Percentiles rank a stretch among this genome's conserved stretches.
These are phyloP conservation scores for Muscicapa comitata DNA, from an alignment of 2,797 vertebrate species.

Conservation along the genomic window DNA sequence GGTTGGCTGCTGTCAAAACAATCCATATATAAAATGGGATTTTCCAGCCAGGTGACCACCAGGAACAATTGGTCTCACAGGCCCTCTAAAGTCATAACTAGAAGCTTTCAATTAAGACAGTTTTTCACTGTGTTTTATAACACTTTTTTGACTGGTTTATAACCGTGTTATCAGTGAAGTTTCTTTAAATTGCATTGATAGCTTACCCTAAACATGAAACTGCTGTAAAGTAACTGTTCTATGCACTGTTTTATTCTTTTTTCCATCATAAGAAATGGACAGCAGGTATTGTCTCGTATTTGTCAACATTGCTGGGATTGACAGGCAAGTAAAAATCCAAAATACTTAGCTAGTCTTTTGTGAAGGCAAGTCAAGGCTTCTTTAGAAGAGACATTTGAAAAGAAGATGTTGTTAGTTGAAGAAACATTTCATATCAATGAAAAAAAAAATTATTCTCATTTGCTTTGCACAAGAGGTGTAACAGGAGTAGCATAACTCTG, in stretches of 20 bases:
- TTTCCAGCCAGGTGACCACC: conserved; percentile 9
- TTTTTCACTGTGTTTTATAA: neutral
- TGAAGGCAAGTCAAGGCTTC: neutral
- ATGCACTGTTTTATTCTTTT: neutral
- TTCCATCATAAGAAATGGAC: neutral
- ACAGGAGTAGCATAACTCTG: neutral
- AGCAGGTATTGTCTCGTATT: neutral
- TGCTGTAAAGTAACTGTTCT: neutral
- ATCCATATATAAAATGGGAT: conserved; percentile 7
- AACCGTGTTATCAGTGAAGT: neutral
- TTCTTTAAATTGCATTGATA: neutral
- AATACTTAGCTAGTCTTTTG: neutral
- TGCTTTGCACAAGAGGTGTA: rapidly evolving
- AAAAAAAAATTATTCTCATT: neutral
- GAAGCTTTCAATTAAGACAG: neutral
- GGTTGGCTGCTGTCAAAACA: conserved; percentile 45
- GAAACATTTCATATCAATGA: neutral
- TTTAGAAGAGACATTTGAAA: neutral
- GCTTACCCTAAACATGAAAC: neutral
- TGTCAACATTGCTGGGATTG: neutral
- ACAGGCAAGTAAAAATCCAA: neutral
- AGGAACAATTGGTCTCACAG: neutral
- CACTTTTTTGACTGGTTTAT: neutral
- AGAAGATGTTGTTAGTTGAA: neutral
- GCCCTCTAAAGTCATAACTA: neutral